These are phyloP conservation scores for Calyptomena viridis DNA, from an alignment of 2,113 vertebrate species.

Conservation along the genomic window DNA sequence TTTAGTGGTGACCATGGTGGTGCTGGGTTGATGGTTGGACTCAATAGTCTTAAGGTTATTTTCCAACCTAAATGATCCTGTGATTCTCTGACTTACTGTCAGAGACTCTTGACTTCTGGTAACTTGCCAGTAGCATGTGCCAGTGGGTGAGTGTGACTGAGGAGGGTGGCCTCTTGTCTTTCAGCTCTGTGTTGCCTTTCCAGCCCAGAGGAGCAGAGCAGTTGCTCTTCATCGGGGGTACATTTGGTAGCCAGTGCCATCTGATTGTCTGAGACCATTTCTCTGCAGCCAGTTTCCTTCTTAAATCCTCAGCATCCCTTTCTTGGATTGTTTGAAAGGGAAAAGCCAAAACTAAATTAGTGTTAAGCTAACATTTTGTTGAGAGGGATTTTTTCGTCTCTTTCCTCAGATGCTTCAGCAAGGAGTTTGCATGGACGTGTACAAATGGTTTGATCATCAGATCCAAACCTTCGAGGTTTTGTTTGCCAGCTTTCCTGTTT, in stretches of 20 bases:
- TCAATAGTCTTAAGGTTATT: background rate
- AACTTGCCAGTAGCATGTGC: background rate
- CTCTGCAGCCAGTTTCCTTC: background rate
- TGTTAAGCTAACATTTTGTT: background rate
- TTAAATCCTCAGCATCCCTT: background rate
- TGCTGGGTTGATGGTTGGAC: background rate
- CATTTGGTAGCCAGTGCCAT: background rate
- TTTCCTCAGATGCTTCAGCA: background rate
- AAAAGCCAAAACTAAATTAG: background rate
- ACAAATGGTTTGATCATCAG: background rate
- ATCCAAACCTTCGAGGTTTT: background rate
- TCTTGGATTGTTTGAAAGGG: background rate
- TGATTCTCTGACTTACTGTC: background rate
- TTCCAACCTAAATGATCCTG: background rate
- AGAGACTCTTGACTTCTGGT: background rate
- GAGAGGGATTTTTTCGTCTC: background rate
- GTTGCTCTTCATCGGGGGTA: rapidly evolving
- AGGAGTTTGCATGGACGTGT: rapidly evolving
- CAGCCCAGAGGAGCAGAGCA: background rate
- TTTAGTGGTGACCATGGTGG: background rate
- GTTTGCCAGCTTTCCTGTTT: background rate
- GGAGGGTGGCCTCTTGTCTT: background rate
- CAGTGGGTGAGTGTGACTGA: background rate
- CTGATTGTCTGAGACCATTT: background rate
- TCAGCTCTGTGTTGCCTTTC: background rate